Base-by-base conservation (phyloP, 2,888 invertebrate species). In the Drosophila barbarae region DNA sequence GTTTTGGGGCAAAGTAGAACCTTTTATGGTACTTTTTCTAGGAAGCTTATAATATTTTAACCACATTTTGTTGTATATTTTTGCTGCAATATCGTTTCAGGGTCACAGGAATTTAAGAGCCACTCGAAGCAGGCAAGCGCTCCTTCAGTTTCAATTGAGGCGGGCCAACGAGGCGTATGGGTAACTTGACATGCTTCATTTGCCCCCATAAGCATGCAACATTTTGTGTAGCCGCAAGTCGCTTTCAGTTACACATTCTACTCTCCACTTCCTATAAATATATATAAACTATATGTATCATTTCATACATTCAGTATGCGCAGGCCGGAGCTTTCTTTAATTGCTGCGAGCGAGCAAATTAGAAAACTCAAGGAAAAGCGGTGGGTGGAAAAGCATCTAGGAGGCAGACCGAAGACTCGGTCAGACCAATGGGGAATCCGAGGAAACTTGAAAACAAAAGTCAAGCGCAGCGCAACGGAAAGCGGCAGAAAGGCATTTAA, bases 401-500 rank as follows among this genome's bases (percentile, higher is more conserved):
- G 35, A 28, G 12, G 28, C n/a, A 34, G 15, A 5, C 15, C 32
- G 38, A 26, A 26, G 58, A 69, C 52, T 28, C 49, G 55, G 30
- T 30, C 61, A 30, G 54, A 47, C 47, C 70, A 68, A 32, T 23
- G 60, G 61, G 70, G 60, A 60, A 53, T 57, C 47, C 18, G 34
- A 36, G 30, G 35, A 57, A 65, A 75, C 78, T 77, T 70, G 49
- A 66, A 73, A 82, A 76, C 83, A 79, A 84, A 79, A 79, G 83
- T 79, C 80, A 58, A 72, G 69, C 51, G 51, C 65, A 70, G 55
- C 74, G 64, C 60, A 72, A 72, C 65, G 71, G 73, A 71, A 82
- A 78, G 66, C 73, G 76, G 71, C 79, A 73, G 76, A 78, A 81
- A 78, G 78, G 85, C 78, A 85, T 80, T 80, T 80, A 79, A 80